Percentiles rank a stretch among this genome's conserved stretches.
These are phyloP conservation scores for Chloroclysta siterata DNA, from an alignment of 2,888 invertebrate genomes.

Conservation along the genomic window DNA sequence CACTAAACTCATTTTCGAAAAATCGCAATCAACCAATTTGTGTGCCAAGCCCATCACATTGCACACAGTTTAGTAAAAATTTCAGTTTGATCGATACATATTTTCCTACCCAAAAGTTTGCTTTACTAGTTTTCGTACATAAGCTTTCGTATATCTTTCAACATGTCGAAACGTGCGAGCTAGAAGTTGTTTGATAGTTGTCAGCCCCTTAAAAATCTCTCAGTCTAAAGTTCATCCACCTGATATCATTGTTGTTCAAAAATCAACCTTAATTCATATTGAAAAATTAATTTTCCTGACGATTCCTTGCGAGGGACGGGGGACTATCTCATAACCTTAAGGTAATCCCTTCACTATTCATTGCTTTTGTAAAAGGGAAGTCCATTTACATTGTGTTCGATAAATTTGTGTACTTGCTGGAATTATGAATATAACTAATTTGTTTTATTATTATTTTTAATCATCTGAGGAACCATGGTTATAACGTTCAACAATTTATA, in stretches of 20 bases:
- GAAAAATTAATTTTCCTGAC: constrained; percentile 2
- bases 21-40: too few species aligned
- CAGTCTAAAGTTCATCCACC: constrained; percentile 16
- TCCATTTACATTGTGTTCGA: constrained; percentile 29
- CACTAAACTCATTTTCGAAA: too few species aligned
- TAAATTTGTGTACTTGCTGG: not conserved
- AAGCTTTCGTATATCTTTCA: too few species aligned
- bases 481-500: too few species aligned
- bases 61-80: too few species aligned
- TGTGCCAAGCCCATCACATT: too few species aligned
- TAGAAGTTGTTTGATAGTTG: too few species aligned
- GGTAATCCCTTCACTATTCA: constrained; percentile 42
- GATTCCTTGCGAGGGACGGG: constrained; percentile 9
- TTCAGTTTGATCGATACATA: too few species aligned
- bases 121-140: too few species aligned
- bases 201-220: not conserved
- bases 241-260: not conserved
- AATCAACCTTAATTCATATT: constrained; percentile 13
- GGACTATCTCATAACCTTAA: constrained; percentile 39
- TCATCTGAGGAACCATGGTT: not conserved
- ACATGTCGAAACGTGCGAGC: too few species aligned
- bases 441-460: not conserved
- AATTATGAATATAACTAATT: not conserved
- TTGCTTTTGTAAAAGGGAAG: constrained; percentile 23
- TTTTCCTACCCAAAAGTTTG: too few species aligned